Percentiles rank a stretch among this genome's conserved stretches.
Conservation (phyloP, 2,113 vertebrate genomes). For the Anoplopoma fimbria region DNA sequence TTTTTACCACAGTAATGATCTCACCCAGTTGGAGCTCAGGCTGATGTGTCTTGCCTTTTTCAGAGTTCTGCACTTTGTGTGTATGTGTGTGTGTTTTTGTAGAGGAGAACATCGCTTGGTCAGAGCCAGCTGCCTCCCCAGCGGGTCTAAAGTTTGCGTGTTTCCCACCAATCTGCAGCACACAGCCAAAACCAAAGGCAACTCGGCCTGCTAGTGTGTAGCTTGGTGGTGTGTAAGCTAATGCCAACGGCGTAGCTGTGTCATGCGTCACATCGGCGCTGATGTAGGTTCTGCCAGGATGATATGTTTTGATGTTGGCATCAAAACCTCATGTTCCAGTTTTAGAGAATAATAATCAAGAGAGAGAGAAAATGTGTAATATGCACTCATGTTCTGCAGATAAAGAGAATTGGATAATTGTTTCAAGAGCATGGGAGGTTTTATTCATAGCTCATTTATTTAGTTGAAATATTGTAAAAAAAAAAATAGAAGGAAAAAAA, state of each 20-base stretch:
- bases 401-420: conserved; percentile 20
- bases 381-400: conserved; percentile 20
- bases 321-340: conserved; percentile 28
- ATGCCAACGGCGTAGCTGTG: conserved; percentile 38
- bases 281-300: conserved; percentile 24
- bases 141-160: conserved; percentile 74
- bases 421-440: conserved; percentile 39
- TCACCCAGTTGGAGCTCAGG: conserved; percentile 69
- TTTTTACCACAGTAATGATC: conserved; percentile 77
- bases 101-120: conserved; percentile 52
- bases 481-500: not conserved
- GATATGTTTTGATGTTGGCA: conserved; percentile 31
- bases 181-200: conserved; percentile 47
- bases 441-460: conserved; percentile 20
- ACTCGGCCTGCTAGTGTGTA: conserved; percentile 37
- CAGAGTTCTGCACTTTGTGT: conserved; percentile 47
- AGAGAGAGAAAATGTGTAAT: not conserved
- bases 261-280: conserved; percentile 30
- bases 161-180: conserved; percentile 75
- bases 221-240: conserved; percentile 38
- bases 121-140: conserved; percentile 71
- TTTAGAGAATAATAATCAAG: conserved; percentile 16
- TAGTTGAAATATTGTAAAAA: not conserved
- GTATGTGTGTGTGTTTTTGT: conserved; percentile 12
- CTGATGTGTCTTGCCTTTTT: conserved; percentile 71